Conservation (phyloP, 2,797 vertebrate species). For the Loriculus beryllinus region DNA sequence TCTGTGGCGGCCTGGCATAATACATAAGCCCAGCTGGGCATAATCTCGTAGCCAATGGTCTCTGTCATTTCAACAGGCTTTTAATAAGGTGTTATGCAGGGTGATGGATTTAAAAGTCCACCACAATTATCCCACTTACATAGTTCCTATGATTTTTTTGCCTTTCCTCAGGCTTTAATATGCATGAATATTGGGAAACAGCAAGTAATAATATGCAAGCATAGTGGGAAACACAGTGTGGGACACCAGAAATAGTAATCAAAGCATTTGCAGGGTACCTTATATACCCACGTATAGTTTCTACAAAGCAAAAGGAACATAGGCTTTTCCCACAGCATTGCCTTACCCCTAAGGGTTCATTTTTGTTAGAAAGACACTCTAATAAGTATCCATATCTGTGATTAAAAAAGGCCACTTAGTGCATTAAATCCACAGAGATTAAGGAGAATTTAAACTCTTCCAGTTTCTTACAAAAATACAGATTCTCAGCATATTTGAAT, state of each 20-base stretch:
- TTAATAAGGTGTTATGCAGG: neutral
- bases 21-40: neutral
- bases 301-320: neutral
- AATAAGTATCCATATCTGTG: neutral
- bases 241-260: conserved; percentile 33
- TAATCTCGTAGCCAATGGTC: neutral
- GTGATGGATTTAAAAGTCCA: neutral
- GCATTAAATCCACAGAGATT: neutral
- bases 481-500: neutral
- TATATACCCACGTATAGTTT: conserved; percentile 1
- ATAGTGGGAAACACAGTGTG: conserved; percentile 18
- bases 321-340: conserved; percentile 27
- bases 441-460: neutral
- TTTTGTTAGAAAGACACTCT: neutral
- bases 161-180: neutral
- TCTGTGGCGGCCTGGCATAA: neutral
- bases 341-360: neutral
- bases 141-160: neutral
- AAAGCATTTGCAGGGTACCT: neutral
- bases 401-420: neutral
- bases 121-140: neutral
- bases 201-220: neutral
- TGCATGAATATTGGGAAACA: neutral
- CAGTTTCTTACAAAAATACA: neutral
- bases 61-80: neutral